Percentiles rank a stretch among this genome's conserved stretches.
Conservation (phyloP, 2,888 invertebrate species). For the Leucoptera coffeella region DNA sequence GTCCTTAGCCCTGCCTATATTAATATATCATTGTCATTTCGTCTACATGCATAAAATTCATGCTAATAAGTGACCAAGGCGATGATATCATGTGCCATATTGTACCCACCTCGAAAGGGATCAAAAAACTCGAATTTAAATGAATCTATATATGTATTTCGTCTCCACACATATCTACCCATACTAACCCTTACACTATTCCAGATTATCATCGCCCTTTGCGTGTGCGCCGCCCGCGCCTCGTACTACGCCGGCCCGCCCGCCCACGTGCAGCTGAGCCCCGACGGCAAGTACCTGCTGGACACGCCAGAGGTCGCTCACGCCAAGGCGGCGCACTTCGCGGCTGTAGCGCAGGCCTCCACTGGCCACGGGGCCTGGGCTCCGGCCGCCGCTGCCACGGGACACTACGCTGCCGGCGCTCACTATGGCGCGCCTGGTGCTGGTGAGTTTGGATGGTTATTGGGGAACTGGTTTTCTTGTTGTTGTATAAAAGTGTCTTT, state of each 20-base stretch:
- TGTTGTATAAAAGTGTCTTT: background rate
- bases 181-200: constrained; percentile 7
- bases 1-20: too few species aligned
- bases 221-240: constrained; percentile 45
- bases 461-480: background rate
- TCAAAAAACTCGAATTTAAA: too few species aligned
- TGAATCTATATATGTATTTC: too few species aligned
- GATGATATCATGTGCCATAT: too few species aligned
- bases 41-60: too few species aligned
- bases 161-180: too few species aligned
- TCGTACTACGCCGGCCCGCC: constrained; percentile 47
- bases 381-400: constrained; percentile 21
- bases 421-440: constrained; percentile 42
- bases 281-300: constrained; percentile 46
- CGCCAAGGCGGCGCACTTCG: constrained; percentile 40
- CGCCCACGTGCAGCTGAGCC: constrained; percentile 37
- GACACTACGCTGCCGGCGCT: constrained; percentile 15
- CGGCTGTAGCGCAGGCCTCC: constrained; percentile 41
- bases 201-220: constrained; percentile 42
- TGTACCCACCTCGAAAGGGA: too few species aligned
- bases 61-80: too few species aligned
- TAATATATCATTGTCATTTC: too few species aligned
- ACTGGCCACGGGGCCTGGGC: constrained; percentile 42
- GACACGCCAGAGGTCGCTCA: constrained; percentile 52
- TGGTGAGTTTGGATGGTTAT: constrained; percentile 20